Percentiles rank a stretch among this genome's conserved stretches.
phyloP scores from a whole-genome alignment of 2,797 vertebrate genomes.

The Nyctalus aviator region DNA sequence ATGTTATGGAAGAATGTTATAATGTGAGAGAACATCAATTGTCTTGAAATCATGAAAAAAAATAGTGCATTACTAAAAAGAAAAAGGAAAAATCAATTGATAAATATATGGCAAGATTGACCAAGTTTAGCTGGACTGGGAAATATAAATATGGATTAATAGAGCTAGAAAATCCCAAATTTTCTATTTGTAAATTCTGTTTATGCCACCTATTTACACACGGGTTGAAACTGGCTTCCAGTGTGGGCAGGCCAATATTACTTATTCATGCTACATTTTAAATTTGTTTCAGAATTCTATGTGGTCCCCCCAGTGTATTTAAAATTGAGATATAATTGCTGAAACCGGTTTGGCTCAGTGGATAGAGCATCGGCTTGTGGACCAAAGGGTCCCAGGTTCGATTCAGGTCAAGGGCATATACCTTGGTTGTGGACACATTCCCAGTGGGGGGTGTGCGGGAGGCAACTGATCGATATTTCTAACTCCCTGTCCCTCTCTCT shows the following conservation, averaged over 20 bases:
- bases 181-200: background rate
- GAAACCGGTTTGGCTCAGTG: too few species aligned
- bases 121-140: conserved; percentile 8
- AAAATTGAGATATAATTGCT: background rate
- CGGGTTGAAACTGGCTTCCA: background rate
- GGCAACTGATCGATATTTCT: too few species aligned
- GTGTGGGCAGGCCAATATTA: background rate
- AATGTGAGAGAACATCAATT: background rate
- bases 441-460: too few species aligned
- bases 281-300: conserved; percentile 18
- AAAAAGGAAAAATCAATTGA: background rate
- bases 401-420: too few species aligned
- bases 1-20: background rate
- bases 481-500: too few species aligned
- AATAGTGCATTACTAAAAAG: background rate
- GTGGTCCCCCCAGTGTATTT: background rate
- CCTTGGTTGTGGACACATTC: too few species aligned
- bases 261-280: conserved; percentile 13
- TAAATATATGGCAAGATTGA: background rate
- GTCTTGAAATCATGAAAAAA: background rate
- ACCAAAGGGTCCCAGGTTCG: too few species aligned
- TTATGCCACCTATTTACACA: background rate
- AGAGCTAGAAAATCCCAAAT: background rate
- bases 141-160: conserved; percentile 6
- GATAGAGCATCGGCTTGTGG: too few species aligned